Evolutionary conservation across 2,888 invertebrate genomes (phyloP), one percentile per base, ranked within the genome.

Genomic region (Morinoia aosen): DNA sequence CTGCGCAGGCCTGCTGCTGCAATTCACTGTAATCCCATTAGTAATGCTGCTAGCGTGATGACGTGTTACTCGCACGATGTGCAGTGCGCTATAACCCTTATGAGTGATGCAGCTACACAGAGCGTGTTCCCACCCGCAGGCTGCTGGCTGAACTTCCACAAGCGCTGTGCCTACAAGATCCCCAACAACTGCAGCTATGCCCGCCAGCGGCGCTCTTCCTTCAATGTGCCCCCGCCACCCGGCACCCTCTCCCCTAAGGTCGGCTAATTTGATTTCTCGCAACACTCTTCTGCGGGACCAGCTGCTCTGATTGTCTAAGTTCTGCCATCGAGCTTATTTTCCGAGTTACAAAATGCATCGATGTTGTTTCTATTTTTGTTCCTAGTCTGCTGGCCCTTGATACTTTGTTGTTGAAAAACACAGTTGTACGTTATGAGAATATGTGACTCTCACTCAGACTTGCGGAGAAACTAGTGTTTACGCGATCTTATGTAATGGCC

Each of bases 81-180:
- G 76, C 76, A 33, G 10, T 76, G 76, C 76, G 16, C 8, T 16
- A 61, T 5, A 61, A 61, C 8, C 19, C 61, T 61, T 61, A 16
- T 61, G 61, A 61, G 12, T 61, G 19, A 61, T 76, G 76, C 76
- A 10, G 61, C 76, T 76, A 25, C 25, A 76, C 14, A 33, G 7
- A 76, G 16, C 0, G 76, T 76, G 76, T 33, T 76, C 8, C 25
- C 33, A 16, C 96, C 97, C 97, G 48, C 97, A 99, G 99, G 99
- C 97, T 99, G 99, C 98, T 99, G 99, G 33, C 98, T 99, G 97
- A 99, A 99, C 98, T 99, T 99, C 98, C 99, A 99, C 98, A 99
- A 99, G 97, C 98, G 99, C 95, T 99, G 98, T 97, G 98, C 98
- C 94, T 99, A 99, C 97, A 99, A 99, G 97, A 99, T 99, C 96